phyloP scores from a whole-genome alignment of 2,113 vertebrate genomes.

The Stictonetta naevosa region DNA sequence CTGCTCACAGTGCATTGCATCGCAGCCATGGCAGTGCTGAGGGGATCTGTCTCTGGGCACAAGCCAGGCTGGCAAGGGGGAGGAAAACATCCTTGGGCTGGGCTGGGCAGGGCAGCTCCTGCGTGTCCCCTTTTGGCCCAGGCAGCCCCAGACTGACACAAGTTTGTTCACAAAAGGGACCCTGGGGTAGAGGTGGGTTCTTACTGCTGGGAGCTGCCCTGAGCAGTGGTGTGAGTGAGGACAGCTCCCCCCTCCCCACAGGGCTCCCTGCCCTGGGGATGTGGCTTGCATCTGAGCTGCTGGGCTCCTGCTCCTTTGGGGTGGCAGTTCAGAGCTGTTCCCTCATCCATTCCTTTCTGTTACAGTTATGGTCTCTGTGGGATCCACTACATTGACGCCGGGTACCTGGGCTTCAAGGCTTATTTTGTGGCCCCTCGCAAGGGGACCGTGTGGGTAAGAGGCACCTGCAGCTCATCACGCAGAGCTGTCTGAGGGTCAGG shows the following conservation, averaged over 20 bases:
- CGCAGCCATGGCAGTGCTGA: rapidly evolving
- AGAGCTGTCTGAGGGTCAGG: not conserved
- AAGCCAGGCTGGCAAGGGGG: not conserved
- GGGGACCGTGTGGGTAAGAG: constrained; percentile 90
- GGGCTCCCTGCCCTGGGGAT: not conserved
- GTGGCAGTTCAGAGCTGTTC: rapidly evolving
- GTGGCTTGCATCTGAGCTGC: not conserved
- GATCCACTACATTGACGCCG: constrained; percentile 89
- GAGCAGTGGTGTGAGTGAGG: rapidly evolving
- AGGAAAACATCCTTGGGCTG: not conserved
- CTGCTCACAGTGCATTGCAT: not conserved
- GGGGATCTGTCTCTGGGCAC: no score
- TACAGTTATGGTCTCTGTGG: constrained; percentile 86
- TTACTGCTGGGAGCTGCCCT: not conserved
- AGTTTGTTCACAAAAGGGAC: not conserved
- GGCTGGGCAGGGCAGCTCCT: not conserved
- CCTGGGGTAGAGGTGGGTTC: not conserved
- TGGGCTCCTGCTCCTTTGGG: rapidly evolving
- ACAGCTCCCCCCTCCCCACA: no score
- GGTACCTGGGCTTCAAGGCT: constrained; percentile 83
- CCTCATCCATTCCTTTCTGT: not conserved
- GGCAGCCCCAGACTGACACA: not conserved
- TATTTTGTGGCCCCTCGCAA: constrained; percentile 86
- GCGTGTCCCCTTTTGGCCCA: not conserved
- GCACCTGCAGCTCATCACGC: not conserved